Conservation (phyloP, 1,140 invertebrate genomes). For the Drosophila jambulina region DNA sequence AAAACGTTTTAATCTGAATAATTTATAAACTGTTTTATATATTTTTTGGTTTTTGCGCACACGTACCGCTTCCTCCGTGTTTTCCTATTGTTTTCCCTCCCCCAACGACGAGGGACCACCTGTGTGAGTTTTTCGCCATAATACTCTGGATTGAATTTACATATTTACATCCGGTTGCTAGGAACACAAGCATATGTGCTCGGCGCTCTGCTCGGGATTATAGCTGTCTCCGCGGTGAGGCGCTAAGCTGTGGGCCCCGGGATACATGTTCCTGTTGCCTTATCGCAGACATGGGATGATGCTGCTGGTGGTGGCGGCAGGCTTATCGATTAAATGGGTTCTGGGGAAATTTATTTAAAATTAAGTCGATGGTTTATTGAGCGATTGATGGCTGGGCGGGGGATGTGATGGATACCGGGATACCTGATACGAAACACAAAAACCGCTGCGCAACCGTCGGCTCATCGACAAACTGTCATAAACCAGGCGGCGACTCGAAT, state of each 20-base stretch:
- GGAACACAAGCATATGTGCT: constrained; percentile 29
- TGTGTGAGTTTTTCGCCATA: constrained; percentile 32
- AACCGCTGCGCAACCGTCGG: constrained; percentile 10
- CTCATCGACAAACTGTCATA: constrained; percentile 31
- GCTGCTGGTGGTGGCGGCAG: constrained; percentile 1
- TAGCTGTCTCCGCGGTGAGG: constrained; percentile 47
- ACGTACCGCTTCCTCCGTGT: constrained; percentile 6
- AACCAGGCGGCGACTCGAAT: constrained; percentile 36
- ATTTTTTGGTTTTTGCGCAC: constrained; percentile 1
- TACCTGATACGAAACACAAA: background rate
- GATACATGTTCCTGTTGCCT: constrained; percentile 30
- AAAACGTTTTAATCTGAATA: constrained; percentile 67
- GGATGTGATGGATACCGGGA: constrained; percentile 1
- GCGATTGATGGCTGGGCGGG: constrained; percentile 39
- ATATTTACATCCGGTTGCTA: constrained; percentile 60
- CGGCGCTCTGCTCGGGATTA: constrained; percentile 33
- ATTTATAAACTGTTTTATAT: constrained; percentile 71
- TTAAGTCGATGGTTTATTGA: constrained; percentile 46
- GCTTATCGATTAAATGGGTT: constrained; percentile 59
- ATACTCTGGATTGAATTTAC: constrained; percentile 70
- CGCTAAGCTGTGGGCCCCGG: constrained; percentile 58
- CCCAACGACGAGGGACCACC: constrained; percentile 21
- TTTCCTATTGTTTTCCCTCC: constrained; percentile 30
- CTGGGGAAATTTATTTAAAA: constrained; percentile 46
- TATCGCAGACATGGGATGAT: constrained; percentile 22